Evolutionary conservation across 2,797 vertebrate genomes (phyloP), one percentile per base, ranked within the genome.

Genomic region (Propithecus perrieri): DNA sequence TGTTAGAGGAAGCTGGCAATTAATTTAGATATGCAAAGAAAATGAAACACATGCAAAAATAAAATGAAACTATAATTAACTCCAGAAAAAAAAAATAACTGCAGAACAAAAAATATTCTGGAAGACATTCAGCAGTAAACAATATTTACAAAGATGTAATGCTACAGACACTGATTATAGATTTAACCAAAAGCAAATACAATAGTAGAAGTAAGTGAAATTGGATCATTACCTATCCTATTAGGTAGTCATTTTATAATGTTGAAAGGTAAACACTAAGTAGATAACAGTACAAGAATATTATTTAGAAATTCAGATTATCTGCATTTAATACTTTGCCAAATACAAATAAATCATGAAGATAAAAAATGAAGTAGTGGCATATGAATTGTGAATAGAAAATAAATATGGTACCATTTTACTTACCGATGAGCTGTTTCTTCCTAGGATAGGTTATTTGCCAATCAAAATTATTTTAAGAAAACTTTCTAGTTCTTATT

Each of bases 1-100:
- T 46, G 14, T 85, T 91, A 74, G 11, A 76, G 26, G 12, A 86
- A 15, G 48, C 14, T 72, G 53, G 41, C 5, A 74, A 55, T 93
- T 76, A 78, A 85, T 89, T 93, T 55, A 53, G 24, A 61, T 83
- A 59, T 30, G 9, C 48, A 69, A 85, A 91, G 41, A 81, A 89
- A 85, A 67, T 9, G 65, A 90, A 93, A 81, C 6, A 91, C 76
- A 83, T 22, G 35, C 15, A 89, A 72, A 95, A 95, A 76, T 57
- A 85, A 86, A 92, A 67, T 46, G 20, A 95, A 86, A 83, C 26
- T 79, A 28, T 91, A 81, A 89, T 84, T 86, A 96, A 48, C 18
- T 35, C 11, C 8, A 69, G 30, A 22, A 26, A 85, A 50, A 85
- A 57, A 87, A 33, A 43, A 74, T 67, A 79, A 78, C 71, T 38